These are phyloP conservation scores for Meleagris gallopavo DNA, from an alignment of 2,113 vertebrate species.

Conservation along the genomic window DNA sequence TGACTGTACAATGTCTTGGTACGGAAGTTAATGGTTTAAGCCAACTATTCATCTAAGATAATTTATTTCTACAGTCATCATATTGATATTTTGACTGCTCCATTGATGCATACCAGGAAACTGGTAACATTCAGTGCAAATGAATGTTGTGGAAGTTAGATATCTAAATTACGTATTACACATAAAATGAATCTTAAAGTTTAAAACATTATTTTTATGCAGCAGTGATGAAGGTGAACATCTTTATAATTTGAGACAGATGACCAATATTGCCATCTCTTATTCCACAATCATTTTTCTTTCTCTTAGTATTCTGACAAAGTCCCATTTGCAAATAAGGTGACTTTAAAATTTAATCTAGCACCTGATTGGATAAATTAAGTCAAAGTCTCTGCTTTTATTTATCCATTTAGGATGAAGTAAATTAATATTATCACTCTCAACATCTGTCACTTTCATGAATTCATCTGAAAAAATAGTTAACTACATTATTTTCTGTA, in stretches of 20 bases:
- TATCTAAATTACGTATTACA: slow-evolving; percentile 43
- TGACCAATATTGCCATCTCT: slow-evolving; percentile 28
- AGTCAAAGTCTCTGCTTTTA: not conserved
- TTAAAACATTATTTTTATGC: slow-evolving; percentile 49
- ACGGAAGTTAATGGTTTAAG: slow-evolving; percentile 9
- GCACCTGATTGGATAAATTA: slow-evolving; percentile 33
- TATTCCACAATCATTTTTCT: not conserved
- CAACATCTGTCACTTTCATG: slow-evolving; percentile 40
- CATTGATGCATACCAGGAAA: slow-evolving; percentile 1
- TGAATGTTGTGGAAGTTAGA: slow-evolving; percentile 48
- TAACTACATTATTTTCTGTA: slow-evolving; percentile 52
- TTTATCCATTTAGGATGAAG: not conserved
- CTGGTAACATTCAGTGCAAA: slow-evolving; percentile 7
- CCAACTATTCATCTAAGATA: slow-evolving; percentile 11
- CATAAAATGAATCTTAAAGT: slow-evolving; percentile 63
- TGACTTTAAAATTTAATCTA: slow-evolving; percentile 36
- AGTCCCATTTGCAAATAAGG: not conserved
- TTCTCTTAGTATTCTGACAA: slow-evolving; percentile 19
- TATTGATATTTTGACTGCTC: slow-evolving; percentile 29
- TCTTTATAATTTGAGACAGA: slow-evolving; percentile 58
- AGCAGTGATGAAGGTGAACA: slow-evolving; percentile 45
- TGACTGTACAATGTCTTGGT: not conserved
- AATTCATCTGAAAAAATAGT: slow-evolving; percentile 38
- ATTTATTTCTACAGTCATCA: slow-evolving; percentile 7
- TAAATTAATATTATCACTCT: not conserved